Evolutionary conservation across 2,888 invertebrate genomes (phyloP), one percentile per base, ranked within the genome.

Genomic region (Polydrusus cervinus): DNA sequence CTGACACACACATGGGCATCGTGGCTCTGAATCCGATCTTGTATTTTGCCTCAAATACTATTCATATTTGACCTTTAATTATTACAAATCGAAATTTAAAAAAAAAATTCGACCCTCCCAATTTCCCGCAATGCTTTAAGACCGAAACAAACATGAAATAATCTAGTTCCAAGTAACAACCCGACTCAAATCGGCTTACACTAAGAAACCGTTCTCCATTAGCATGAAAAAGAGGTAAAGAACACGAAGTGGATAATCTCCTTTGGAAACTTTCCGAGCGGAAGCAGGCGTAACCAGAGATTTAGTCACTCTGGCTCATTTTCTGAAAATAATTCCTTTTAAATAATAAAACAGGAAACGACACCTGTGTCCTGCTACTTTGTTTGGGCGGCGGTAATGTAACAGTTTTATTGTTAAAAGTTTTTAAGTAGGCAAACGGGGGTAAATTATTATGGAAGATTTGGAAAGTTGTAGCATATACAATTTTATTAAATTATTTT

Each of bases 261-360:
- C 71, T 78, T 76, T 78, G 81, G 80, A 79, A 80, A 79, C 71
- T 81, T 80, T 80, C 76, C 80, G 78, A 79, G 75, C 78, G 66
- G 72, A 77, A 76, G 69, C 75, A 71, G 77, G 77, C 78, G 74
- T 78, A 79, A 80, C 80, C 80, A 76, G 78, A 84, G 84, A 84
- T 84, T 86, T 85, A 86, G 85, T 84, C 82, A 85, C 84, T 85
- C 84, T 85, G 57, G 57, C 57, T 57, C 57, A 57, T 57, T 85
- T 84, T 84, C 83, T 84, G 83, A 85, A 85, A 85, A 86, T 86
- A 85, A 86, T 85, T 83, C 85, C 82, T 82, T 79, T 80, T 34
- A 83, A 84, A 84, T 84, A 83, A 83, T 83, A 81, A 81, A 81
- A 82, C 81, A 81, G 80, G 80, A 81, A 72, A 77, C 79, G 79